Evolutionary conservation across 1,140 invertebrate genomes (phyloP).

Genomic region (Drosophila yakuba): DNA sequence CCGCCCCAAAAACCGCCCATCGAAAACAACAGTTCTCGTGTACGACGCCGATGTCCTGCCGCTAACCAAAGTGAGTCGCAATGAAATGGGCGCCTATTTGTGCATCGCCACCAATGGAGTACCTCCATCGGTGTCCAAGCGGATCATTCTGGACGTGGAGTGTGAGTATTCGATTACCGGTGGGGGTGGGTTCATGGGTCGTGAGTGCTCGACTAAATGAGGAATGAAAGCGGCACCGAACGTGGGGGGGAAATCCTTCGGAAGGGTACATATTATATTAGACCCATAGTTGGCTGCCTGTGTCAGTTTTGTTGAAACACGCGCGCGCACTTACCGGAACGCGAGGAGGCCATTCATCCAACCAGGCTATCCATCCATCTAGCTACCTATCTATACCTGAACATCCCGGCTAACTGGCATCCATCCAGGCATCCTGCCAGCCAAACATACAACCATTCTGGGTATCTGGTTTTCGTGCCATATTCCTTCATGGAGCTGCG

Average conservation of each 20-base stretch:
- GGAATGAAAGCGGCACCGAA: slow-evolving; percentile 31
- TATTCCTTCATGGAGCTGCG: slow-evolving; percentile 22
- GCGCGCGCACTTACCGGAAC: slow-evolving; percentile 73
- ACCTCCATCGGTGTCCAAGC: slow-evolving; percentile 94
- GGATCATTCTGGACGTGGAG: slow-evolving; percentile 94
- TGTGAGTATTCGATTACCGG: slow-evolving; percentile 88
- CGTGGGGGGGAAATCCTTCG: background rate
- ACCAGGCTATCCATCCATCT: slow-evolving; percentile 30
- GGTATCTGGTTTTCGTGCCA: slow-evolving; percentile 6
- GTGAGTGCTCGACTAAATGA: slow-evolving; percentile 18
- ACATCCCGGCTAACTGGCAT: slow-evolving; percentile 6
- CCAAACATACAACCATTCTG: background rate
- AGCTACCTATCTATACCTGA: slow-evolving; percentile 13
- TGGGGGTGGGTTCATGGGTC: background rate
- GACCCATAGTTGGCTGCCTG: slow-evolving; percentile 16
- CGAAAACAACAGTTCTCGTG: slow-evolving; percentile 87
- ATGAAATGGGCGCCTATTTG: slow-evolving; percentile 94
- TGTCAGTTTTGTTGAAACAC: slow-evolving; percentile 63
- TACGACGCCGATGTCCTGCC: slow-evolving; percentile 93
- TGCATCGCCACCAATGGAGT: slow-evolving; percentile 93
- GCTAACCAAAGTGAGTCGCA: slow-evolving; percentile 92
- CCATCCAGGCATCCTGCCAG: slow-evolving; percentile 7
- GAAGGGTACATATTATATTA: slow-evolving; percentile 56
- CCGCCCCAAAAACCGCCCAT: slow-evolving; percentile 32
- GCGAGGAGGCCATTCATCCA: slow-evolving; percentile 63